phyloP scores from a whole-genome alignment of 2,113 vertebrate species.

The Heloderma charlesbogerti region DNA sequence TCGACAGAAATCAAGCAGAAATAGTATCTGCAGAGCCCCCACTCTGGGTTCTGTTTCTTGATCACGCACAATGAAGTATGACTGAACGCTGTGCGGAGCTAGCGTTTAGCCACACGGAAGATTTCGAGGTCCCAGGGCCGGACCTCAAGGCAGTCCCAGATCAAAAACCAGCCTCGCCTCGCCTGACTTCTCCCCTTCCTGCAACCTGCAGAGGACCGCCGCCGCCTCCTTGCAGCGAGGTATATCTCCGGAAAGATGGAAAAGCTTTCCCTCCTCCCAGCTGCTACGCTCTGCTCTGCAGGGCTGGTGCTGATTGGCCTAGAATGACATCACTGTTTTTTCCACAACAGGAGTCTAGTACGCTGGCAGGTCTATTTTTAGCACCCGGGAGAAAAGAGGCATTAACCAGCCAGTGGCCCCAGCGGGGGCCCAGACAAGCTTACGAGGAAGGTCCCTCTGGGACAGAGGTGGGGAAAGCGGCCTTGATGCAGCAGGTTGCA shows the following conservation, averaged over 20 bases:
- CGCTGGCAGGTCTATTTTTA: slow-evolving; percentile 84
- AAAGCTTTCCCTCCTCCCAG: slow-evolving; percentile 1
- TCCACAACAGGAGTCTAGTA: slow-evolving; percentile 77
- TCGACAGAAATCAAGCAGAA: neutral
- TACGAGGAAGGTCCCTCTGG: slow-evolving; percentile 19
- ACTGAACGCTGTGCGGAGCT: neutral
- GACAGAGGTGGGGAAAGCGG: neutral
- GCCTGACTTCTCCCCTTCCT: too few species aligned
- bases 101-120: neutral
- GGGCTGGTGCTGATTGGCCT: slow-evolving; percentile 81
- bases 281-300: slow-evolving; percentile 69
- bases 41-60: neutral
- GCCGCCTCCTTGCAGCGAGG: neutral
- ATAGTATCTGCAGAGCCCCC: neutral
- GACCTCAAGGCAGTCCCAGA: neutral
- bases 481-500: neutral
- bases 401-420: slow-evolving; percentile 71
- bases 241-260: slow-evolving; percentile 27
- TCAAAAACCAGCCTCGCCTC: neutral
- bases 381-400: slow-evolving; percentile 70
- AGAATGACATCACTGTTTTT: slow-evolving; percentile 83
- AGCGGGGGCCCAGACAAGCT: slow-evolving; percentile 50
- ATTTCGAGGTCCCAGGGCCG: neutral
- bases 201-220: neutral
- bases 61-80: neutral